Conservation (phyloP, 2,113 vertebrate genomes). For the Dolichallabes microphthalmus region DNA sequence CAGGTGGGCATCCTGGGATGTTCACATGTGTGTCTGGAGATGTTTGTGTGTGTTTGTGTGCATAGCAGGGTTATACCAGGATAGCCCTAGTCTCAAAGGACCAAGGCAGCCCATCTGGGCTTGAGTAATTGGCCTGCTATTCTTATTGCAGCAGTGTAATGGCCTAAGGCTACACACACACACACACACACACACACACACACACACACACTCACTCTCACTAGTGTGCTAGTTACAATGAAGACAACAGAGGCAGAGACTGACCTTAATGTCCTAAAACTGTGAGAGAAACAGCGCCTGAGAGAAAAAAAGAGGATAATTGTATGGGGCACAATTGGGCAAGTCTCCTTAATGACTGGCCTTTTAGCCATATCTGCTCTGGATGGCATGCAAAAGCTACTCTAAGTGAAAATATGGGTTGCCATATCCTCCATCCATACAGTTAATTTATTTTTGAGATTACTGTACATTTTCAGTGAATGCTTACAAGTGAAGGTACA, state of each 20-base stretch:
- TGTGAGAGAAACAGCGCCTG: conserved; percentile 37
- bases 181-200: conserved; percentile 66
- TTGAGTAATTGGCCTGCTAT: conserved; percentile 74
- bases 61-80: conserved; percentile 48
- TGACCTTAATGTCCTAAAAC: conserved; percentile 63
- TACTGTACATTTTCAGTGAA: background rate
- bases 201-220: conserved; percentile 62
- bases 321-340: conserved; percentile 19
- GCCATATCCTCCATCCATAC: background rate
- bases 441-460: background rate
- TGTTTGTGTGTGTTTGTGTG: conserved; percentile 21
- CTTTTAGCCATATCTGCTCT: conserved; percentile 32
- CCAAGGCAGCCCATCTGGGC: conserved; percentile 69
- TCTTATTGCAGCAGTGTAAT: conserved; percentile 74
- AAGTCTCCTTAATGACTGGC: conserved; percentile 39
- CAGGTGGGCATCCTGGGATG: conserved; percentile 22
- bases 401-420: conserved; percentile 2
- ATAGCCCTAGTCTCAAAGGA: conserved; percentile 62
- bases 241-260: conserved; percentile 63
- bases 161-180: conserved; percentile 67
- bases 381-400: conserved; percentile 30
- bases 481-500: background rate
- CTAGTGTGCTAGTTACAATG: conserved; percentile 56
- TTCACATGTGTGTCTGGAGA: background rate
- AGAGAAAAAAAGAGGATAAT: conserved; percentile 36